Evolutionary conservation across 2,113 vertebrate genomes (phyloP), one percentile per base, ranked within the genome.

Genomic region (Muntiacus muntjak): DNA sequence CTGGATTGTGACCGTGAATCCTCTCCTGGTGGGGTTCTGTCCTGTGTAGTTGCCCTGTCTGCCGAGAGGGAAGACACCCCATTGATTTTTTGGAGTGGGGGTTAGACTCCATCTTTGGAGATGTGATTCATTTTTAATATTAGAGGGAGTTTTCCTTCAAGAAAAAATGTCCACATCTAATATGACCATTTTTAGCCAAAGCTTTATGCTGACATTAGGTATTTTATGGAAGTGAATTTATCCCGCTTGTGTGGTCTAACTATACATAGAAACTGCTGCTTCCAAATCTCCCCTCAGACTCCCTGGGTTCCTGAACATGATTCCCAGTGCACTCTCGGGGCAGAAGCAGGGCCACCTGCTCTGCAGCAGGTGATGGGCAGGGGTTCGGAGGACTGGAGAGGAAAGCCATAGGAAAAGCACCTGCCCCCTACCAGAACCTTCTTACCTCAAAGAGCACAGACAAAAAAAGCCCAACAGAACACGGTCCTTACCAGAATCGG

Each of bases 351-450:
- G 52, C 43, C n/a, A 8, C 23, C 54, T 17, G 5, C 15, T 13
- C 16, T 19, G 14, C 30, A 17, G 7, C 17, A 45, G 33, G 14
- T n/a, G 23, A 40, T 16, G 36, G 21, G 40, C 1, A 15, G 71
- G 13, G 45, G 7, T 19, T 2, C 1, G 2, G 7, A 64, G 10
- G 7, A 1, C 6, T 6, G 58, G 5, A 45, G 2, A 6, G 36
- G 40, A 17, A 36, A 17, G 6, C 0, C 5, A 36, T 12, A 7
- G 3, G 21, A 36, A 81, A 26, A 36, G 55, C 50, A 12, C 4
- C 16, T 16, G 17, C 26, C 71, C 86, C n/a, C n/a, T 62, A 6
- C 43, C 21, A 14, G 50, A 47, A 17, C 9, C 12, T 58, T 58
- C 62, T 14, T 23, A 16, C 28, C 23, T 19, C 64, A 19, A 16